Evolutionary conservation across 2,888 invertebrate species (phyloP).

Genomic region (Heliconius sara): DNA sequence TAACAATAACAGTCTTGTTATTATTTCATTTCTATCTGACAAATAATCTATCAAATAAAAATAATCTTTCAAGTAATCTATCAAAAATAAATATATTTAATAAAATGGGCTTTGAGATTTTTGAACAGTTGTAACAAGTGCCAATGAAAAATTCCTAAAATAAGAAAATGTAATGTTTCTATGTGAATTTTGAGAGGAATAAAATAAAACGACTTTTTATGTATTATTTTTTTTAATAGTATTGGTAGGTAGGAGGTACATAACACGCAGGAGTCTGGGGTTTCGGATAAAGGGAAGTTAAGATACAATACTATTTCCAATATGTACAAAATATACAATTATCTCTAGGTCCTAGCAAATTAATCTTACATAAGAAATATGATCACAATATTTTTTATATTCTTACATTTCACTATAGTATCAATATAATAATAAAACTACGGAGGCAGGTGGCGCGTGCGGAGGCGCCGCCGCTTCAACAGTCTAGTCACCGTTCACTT

Average conservation of each 20-base stretch:
- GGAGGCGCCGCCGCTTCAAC: conserved; percentile 70
- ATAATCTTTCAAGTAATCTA: not conserved
- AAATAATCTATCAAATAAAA: not conserved
- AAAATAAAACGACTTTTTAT: conserved; percentile 64
- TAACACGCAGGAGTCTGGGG: conserved; percentile 84
- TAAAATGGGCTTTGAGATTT: too few species aligned
- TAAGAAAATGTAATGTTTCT: too few species aligned
- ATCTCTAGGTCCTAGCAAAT: conserved; percentile 77
- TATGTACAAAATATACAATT: conserved; percentile 85
- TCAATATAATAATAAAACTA: conserved; percentile 53
- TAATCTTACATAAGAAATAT: conserved; percentile 82
- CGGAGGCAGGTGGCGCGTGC: conserved; percentile 57
- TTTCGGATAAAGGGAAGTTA: conserved; percentile 83
- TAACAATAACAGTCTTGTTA: not conserved
- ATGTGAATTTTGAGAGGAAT: not conserved
- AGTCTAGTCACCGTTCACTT: conserved; percentile 76
- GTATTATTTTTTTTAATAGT: conserved; percentile 85
- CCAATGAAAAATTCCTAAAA: too few species aligned
- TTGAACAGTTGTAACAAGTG: too few species aligned
- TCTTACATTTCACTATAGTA: conserved; percentile 70
- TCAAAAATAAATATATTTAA: not conserved
- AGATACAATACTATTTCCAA: conserved; percentile 84
- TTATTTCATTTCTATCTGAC: not conserved
- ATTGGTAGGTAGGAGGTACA: conserved; percentile 85
- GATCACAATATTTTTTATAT: conserved; percentile 84